These are phyloP conservation scores for Oxygymnocypris stewartii DNA, from an alignment of 2,113 vertebrate genomes.

Conservation along the genomic window DNA sequence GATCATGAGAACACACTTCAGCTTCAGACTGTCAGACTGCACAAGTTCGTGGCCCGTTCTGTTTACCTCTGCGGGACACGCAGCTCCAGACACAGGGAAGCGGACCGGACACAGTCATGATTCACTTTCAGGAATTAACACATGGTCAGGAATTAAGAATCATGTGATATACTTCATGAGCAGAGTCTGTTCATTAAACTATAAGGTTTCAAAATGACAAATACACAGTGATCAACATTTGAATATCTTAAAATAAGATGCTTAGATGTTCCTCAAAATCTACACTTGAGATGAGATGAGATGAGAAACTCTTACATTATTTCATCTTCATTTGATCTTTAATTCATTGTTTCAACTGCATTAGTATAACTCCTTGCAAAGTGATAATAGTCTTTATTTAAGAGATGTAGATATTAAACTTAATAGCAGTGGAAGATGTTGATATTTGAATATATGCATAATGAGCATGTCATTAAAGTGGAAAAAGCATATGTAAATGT, in stretches of 20 bases:
- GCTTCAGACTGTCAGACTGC: conserved; percentile 29
- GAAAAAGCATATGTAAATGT: background rate
- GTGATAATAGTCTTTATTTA: background rate
- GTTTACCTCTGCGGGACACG: conserved; percentile 49
- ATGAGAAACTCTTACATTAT: background rate
- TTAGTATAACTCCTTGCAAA: background rate
- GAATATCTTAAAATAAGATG: background rate
- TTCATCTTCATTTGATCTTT: background rate
- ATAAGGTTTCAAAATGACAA: background rate
- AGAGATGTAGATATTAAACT: background rate
- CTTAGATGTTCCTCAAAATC: background rate
- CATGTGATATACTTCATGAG: background rate
- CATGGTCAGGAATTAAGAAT: background rate
- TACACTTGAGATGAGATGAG: background rate
- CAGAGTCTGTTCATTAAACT: background rate
- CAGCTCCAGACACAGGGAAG: conserved; percentile 40
- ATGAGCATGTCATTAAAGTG: conserved; percentile 15
- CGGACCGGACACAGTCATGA: background rate
- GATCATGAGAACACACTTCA: conserved; percentile 61
- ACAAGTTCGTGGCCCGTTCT: conserved; percentile 45
- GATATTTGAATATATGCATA: conserved; percentile 2
- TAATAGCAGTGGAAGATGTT: background rate
- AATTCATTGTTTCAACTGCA: background rate
- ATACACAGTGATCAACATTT: background rate
- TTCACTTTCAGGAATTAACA: background rate